A percentile compares a stretch with the other conserved stretches of the same genome.
phyloP scores from a whole-genome alignment of 2,113 vertebrate genomes.

The Formicarius rufipectus region DNA sequence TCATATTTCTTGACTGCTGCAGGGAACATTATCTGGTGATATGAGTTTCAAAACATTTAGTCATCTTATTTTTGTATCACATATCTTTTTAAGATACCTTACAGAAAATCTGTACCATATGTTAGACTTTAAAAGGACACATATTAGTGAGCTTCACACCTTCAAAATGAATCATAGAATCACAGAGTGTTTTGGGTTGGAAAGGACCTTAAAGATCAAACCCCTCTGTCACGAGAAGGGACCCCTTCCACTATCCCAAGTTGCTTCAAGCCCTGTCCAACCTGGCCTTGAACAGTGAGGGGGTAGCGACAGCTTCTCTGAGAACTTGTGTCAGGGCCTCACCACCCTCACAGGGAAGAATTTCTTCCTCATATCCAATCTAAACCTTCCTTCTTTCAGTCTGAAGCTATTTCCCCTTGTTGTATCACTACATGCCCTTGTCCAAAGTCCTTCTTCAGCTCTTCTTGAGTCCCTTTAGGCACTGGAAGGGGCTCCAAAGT shows the following conservation, averaged over 20 bases:
- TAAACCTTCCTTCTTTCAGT: neutral
- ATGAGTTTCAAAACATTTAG: neutral
- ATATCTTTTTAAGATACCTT: neutral
- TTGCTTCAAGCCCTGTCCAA: neutral
- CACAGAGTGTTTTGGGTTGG: neutral
- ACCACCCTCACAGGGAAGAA: neutral
- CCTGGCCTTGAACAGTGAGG: neutral
- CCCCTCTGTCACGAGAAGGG: neutral
- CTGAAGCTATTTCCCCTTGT: neutral
- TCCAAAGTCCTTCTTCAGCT: neutral
- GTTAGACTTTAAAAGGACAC: neutral
- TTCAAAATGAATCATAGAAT: neutral
- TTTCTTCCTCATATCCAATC: neutral
- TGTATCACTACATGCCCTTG: neutral
- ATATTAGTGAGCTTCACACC: slow-evolving; percentile 1
- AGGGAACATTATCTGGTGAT: neutral
- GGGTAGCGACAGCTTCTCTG: neutral
- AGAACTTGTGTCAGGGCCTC: neutral
- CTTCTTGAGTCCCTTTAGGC: neutral
- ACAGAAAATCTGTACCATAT: slow-evolving; percentile 24
- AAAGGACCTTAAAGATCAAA: neutral
- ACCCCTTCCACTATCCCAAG: neutral
- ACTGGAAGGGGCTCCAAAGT: neutral
- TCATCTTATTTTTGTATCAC: neutral
- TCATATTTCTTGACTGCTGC: neutral